Evolutionary conservation across 2,888 invertebrate species (phyloP).

Genomic region (Synergus itoensis): DNA sequence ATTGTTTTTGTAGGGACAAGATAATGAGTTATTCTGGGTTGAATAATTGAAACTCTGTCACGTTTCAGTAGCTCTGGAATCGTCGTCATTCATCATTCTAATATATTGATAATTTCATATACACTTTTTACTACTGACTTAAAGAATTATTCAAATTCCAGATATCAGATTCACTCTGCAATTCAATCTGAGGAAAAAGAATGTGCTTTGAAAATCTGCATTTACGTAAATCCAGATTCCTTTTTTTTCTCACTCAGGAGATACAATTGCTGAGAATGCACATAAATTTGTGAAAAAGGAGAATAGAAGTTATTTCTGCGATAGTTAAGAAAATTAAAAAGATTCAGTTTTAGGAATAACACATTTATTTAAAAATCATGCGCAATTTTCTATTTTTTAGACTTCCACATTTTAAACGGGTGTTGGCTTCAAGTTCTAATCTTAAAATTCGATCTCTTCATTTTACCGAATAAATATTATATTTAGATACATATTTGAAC

Average conservation of each 20-base stretch:
- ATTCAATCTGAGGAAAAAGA: not conserved
- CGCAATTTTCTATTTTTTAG: no score
- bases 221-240: constrained; percentile 34
- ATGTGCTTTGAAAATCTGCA: not conserved
- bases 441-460: no score
- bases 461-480: no score
- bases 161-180: constrained; percentile 11
- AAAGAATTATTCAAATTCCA: constrained; percentile 29
- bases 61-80: not conserved
- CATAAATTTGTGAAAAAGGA: not conserved
- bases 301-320: not conserved
- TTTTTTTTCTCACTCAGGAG: constrained; percentile 6
- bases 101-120: constrained; percentile 8
- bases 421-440: no score
- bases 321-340: no score
- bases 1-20: not conserved
- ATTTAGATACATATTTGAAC: no score
- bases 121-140: not conserved
- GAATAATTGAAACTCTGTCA: constrained; percentile 1
- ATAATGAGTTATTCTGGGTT: constrained; percentile 10
- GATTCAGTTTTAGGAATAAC: no score
- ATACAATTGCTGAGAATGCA: constrained; percentile 2
- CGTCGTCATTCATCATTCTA: not conserved
- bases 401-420: no score
- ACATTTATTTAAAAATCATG: no score